Base-by-base conservation (phyloP, 2,113 vertebrate species). In the Tiliqua scincoides region DNA sequence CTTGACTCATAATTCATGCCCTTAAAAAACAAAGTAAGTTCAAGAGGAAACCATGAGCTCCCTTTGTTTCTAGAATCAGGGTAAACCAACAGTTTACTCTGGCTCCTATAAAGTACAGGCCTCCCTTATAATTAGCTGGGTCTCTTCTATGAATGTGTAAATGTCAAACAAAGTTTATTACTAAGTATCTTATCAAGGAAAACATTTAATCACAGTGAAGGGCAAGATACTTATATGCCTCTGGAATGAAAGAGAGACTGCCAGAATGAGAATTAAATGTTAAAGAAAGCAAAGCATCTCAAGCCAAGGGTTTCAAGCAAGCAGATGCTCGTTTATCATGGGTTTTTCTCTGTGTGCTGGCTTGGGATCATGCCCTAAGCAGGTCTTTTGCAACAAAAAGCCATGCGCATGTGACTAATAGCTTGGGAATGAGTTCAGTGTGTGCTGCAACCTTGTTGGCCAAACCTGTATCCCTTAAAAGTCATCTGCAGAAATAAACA, bases 321-420 rank as follows among this genome's bases (percentile, higher is more conserved):
- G 90, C 87, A 92, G 93, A 94, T 93, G 88, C 86, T 93, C 91
- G 91, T 94, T 95, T 95, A 92, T 94, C 93, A 93, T 91, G 91
- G 0, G 0, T 32, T 90, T 94, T 80, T 92, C 79, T 91, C 87
- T 91, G 61, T 91, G 88, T 83, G 25, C 82, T 74, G 0, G 1
- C 89, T 90, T 90, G 83, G 59, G 89, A 85, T 91, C 83, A 81
- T 91, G 87, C 89, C 5, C 85, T 90, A 92, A 83, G 79, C 84
- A 85, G 89, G 84, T 92, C 91, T 94, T 93, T 88, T 92, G 92
- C 88, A 92, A 89, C 90, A 68, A 68, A 71, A n/a, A 88, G 91
- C 90, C 93, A 91, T 91, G 89, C 89, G 67, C 90, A 91, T 91
- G 93, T 91, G 89, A 84, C 85, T 80, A 82, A 83, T 90, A 93